A percentile compares a stretch with the other conserved stretches of the same genome.
These are phyloP conservation scores for Mesopsocus fuscifrons DNA, from an alignment of 2,888 invertebrate genomes.

Conservation along the genomic window DNA sequence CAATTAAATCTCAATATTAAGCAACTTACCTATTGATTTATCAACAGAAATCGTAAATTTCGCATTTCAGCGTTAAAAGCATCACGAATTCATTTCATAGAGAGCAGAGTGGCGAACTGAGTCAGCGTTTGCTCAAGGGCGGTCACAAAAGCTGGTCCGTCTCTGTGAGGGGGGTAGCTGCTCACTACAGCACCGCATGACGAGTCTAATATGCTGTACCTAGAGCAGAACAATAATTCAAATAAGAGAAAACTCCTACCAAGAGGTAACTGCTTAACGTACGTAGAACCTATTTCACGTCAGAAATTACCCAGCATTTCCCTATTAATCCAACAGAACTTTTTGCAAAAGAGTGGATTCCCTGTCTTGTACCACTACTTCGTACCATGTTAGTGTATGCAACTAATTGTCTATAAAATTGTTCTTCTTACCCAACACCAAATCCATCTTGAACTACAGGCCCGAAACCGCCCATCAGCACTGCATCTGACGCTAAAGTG, in stretches of 20 bases:
- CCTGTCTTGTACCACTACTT: not conserved
- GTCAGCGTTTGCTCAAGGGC: not conserved
- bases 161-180: constrained; percentile 49
- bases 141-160: constrained; percentile 50
- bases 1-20: too few species aligned
- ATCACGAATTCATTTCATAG: too few species aligned
- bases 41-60: too few species aligned
- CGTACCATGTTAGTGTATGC: not conserved
- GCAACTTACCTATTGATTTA: too few species aligned
- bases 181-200: constrained; percentile 68
- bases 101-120: not conserved
- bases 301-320: not conserved
- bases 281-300: too few species aligned
- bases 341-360: too few species aligned
- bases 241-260: not conserved
- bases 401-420: not conserved
- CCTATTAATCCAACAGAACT: too few species aligned
- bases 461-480: constrained; percentile 83
- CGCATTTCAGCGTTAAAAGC: too few species aligned
- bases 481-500: constrained; percentile 70
- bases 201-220: constrained; percentile 72
- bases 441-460: constrained; percentile 80
- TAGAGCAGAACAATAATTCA: constrained; percentile 28
- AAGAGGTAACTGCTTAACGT: not conserved
- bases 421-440: constrained; percentile 62